phyloP scores from a whole-genome alignment of 92 coral and sea anemone species.

The Epizoanthus rinbou region DNA sequence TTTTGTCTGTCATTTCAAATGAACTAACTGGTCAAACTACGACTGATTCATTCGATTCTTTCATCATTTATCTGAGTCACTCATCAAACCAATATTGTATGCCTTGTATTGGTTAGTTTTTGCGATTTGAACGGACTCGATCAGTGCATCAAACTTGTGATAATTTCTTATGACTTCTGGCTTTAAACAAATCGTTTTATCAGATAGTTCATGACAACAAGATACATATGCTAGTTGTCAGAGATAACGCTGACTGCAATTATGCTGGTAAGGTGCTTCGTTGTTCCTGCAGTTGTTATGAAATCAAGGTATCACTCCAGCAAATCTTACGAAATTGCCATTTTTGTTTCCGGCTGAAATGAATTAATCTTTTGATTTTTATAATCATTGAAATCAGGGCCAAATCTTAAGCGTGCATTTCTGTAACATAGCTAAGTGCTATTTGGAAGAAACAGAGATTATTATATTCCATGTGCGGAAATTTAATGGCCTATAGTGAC shows the following conservation, averaged over 20 bases:
- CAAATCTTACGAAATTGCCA: neutral
- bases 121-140: too few species aligned
- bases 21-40: neutral
- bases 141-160: too few species aligned
- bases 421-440: neutral
- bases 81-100: too few species aligned
- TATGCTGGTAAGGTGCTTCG: too few species aligned
- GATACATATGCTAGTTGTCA: neutral
- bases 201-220: neutral
- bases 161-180: neutral
- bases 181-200: neutral
- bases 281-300: too few species aligned
- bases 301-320: too few species aligned
- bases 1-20: too few species aligned
- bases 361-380: neutral
- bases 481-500: constrained; percentile 15
- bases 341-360: constrained; percentile 1
- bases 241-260: too few species aligned
- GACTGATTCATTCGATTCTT: neutral
- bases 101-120: too few species aligned
- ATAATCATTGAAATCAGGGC: constrained; percentile 2
- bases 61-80: neutral
- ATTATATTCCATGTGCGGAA: neutral
- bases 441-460: neutral
- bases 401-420: constrained; percentile 21